Conservation (phyloP, 53 echinoderm and acorn worm species). For the Temnopleurus reevesii region DNA sequence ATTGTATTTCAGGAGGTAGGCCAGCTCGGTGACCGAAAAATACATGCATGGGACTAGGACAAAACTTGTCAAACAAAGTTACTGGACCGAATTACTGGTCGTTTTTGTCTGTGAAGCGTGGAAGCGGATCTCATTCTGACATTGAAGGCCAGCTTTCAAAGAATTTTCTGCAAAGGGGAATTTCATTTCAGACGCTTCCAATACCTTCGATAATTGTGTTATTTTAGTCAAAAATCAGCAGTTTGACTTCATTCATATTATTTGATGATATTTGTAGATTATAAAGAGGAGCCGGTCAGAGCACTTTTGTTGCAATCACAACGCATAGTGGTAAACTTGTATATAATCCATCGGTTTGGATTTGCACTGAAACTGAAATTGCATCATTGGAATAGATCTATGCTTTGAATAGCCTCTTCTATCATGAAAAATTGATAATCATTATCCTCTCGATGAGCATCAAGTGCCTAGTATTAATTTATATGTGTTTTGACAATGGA, state of each 20-base stretch:
- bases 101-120: neutral
- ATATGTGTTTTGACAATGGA: too few relatives aligned
- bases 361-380: constrained; percentile 13
- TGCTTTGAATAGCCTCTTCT: neutral
- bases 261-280: neutral
- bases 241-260: too few relatives aligned
- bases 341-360: neutral
- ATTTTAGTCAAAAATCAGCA: neutral
- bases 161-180: neutral
- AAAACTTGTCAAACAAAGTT: constrained; percentile 31
- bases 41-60: neutral
- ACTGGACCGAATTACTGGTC: neutral
- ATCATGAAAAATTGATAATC: neutral
- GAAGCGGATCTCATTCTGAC: neutral
- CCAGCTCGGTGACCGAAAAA: neutral
- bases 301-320: neutral
- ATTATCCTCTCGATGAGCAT: neutral
- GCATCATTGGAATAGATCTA: neutral
- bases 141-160: neutral
- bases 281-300: neutral
- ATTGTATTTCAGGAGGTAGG: neutral
- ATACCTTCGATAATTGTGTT: neutral
- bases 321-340: neutral
- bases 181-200: neutral
- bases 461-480: too few relatives aligned